These are phyloP conservation scores for Ommatoiulus sabulosus DNA, from an alignment of 2,888 invertebrate species.

Conservation along the genomic window DNA sequence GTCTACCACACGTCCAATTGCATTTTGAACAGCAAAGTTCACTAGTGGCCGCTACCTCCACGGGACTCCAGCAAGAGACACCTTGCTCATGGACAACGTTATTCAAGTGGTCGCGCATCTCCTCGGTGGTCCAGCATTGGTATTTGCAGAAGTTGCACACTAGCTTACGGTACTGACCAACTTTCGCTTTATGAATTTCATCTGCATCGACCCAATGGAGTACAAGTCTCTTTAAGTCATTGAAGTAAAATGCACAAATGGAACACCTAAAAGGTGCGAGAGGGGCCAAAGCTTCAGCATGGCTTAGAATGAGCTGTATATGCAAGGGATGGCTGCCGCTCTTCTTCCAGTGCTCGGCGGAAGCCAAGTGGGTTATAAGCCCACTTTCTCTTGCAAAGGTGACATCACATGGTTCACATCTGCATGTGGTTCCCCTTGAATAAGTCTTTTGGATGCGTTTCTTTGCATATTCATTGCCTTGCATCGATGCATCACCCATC, in stretches of 20 bases:
- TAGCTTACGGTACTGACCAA: constrained; percentile 69
- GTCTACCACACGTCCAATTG: constrained; percentile 62
- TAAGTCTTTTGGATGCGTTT: background rate
- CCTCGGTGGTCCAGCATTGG: constrained; percentile 30
- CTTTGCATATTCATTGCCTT: background rate
- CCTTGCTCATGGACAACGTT: background rate
- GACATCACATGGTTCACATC: background rate
- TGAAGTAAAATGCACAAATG: constrained; percentile 86
- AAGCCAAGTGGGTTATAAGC: constrained; percentile 72
- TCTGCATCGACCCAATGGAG: constrained; percentile 78
- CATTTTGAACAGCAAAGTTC: constrained; percentile 14
- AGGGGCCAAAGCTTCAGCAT: constrained; percentile 72
- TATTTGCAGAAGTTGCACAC: constrained; percentile 66
- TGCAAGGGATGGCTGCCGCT: constrained; percentile 70
- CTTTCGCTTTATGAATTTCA: background rate
- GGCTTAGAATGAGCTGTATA: constrained; percentile 75
- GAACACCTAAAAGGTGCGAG: constrained; percentile 89
- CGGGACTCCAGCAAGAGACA: background rate
- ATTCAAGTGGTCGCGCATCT: background rate
- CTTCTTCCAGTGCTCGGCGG: constrained; percentile 85
- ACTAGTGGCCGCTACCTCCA: background rate
- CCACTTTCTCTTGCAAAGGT: background rate
- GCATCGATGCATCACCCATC: background rate
- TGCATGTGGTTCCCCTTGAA: background rate
- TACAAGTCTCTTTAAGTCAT: constrained; percentile 76